Conservation (phyloP, 2,113 vertebrate genomes). For the Peromyscus maniculatus region DNA sequence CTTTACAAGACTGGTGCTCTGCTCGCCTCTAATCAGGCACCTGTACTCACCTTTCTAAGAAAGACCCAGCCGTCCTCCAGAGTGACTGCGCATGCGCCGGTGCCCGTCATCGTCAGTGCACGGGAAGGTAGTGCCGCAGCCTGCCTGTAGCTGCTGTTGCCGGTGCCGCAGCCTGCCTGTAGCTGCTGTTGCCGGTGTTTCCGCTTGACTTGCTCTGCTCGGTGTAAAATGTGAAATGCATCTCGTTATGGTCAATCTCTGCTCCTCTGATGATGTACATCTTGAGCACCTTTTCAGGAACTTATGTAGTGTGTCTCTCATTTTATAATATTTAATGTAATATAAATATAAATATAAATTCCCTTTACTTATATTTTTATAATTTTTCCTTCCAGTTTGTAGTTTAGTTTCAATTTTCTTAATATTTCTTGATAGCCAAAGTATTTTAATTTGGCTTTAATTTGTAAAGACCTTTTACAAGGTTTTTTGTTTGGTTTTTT, state of each 20-base stretch:
- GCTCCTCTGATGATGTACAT: background rate
- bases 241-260: background rate
- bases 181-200: background rate
- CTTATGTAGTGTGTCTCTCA: background rate
- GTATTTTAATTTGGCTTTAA: constrained; percentile 34
- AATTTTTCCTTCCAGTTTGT: constrained; percentile 7
- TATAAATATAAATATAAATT: too few relatives aligned
- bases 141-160: background rate
- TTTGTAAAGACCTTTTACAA: background rate
- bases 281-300: background rate
- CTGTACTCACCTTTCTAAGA: background rate
- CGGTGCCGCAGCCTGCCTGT: background rate
- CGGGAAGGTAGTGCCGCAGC: background rate
- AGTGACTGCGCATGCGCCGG: background rate
- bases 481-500: background rate
- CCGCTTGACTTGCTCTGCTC: background rate
- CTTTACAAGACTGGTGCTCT: background rate
- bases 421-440: constrained; percentile 35
- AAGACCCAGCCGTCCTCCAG: background rate
- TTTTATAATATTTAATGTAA: background rate
- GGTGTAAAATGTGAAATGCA: background rate
- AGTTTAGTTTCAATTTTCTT: constrained; percentile 45
- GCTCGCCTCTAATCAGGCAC: background rate
- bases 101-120: background rate
- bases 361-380: background rate